A percentile compares a stretch with the other conserved stretches of the same genome.
These are phyloP conservation scores for Dryobota labecula DNA, from an alignment of 2,888 invertebrate genomes.

Conservation along the genomic window DNA sequence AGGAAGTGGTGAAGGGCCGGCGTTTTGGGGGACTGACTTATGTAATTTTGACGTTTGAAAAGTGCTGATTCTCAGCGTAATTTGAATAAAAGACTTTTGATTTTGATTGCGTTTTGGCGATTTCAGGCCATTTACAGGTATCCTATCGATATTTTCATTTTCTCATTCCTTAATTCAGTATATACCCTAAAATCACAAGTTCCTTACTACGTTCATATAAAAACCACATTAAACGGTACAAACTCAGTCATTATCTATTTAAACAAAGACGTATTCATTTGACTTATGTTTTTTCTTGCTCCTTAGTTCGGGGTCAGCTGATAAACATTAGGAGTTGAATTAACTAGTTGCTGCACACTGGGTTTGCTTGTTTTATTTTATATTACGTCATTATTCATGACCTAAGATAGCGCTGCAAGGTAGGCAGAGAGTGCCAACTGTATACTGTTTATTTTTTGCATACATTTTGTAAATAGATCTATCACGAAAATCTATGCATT, in stretches of 20 bases:
- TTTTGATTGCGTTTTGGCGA: too few relatives aligned
- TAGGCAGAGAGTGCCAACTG: conserved; percentile 1
- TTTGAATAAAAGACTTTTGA: too few relatives aligned
- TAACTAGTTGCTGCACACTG: conserved; percentile 50
- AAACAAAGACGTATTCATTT: conserved; percentile 51
- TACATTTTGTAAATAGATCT: too few relatives aligned
- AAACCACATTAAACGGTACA: conserved; percentile 18
- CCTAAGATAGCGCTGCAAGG: conserved; percentile 27
- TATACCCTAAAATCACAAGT: conserved; percentile 14
- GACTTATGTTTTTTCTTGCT: conserved; percentile 57
- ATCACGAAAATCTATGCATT: too few relatives aligned
- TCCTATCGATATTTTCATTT: background rate
- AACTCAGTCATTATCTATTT: conserved; percentile 56
- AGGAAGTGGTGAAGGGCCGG: too few relatives aligned
- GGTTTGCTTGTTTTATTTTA: conserved; percentile 39
- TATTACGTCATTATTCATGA: conserved; percentile 30
- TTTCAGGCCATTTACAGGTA: background rate
- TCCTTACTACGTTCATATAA: conserved; percentile 10
- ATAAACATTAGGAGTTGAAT: conserved; percentile 62
- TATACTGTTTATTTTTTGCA: too few relatives aligned
- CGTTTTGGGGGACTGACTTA: too few relatives aligned
- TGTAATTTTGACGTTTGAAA: too few relatives aligned
- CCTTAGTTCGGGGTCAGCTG: conserved; percentile 58
- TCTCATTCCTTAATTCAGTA: background rate
- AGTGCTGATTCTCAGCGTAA: too few relatives aligned